phyloP scores from a whole-genome alignment of 2,888 invertebrate species.

The Pterostichus niger region DNA sequence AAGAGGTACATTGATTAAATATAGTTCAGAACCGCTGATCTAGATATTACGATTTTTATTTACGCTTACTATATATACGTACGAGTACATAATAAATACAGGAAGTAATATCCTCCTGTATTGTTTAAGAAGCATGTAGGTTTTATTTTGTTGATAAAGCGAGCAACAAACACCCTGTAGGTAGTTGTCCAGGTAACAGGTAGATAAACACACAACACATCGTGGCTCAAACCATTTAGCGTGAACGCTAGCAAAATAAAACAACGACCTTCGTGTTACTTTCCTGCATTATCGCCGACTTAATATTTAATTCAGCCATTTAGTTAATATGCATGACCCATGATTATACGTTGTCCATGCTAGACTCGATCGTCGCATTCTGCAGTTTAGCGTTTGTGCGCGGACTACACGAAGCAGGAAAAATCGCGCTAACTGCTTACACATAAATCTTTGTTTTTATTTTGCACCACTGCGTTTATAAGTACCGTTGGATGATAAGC shows the following conservation, averaged over 20 bases:
- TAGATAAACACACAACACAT: slow-evolving; percentile 14
- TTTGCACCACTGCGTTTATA: slow-evolving; percentile 10
- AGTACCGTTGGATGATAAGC: slow-evolving; percentile 38
- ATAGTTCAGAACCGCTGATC: no score
- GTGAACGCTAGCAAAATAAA: slow-evolving; percentile 41
- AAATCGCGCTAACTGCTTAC: slow-evolving; percentile 40
- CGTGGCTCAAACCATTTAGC: neutral
- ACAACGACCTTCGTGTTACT: slow-evolving; percentile 26
- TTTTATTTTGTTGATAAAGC: slow-evolving; percentile 26
- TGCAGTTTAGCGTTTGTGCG: no score
- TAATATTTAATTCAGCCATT: slow-evolving; percentile 57
- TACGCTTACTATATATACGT: no score
- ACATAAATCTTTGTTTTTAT: slow-evolving; percentile 36
- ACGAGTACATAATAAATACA: neutral
- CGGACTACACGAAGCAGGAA: neutral
- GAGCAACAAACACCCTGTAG: neutral
- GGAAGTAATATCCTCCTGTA: slow-evolving; percentile 11
- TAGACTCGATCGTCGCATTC: slow-evolving; percentile 18
- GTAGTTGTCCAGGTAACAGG: slow-evolving; percentile 7
- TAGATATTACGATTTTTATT: no score
- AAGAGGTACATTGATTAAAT: no score
- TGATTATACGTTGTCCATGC: slow-evolving; percentile 57
- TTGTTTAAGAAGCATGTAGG: neutral
- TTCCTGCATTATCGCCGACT: slow-evolving; percentile 41
- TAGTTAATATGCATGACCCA: slow-evolving; percentile 63